Conservation (phyloP, 2,888 invertebrate genomes). For the Temnothorax ravouxi region DNA sequence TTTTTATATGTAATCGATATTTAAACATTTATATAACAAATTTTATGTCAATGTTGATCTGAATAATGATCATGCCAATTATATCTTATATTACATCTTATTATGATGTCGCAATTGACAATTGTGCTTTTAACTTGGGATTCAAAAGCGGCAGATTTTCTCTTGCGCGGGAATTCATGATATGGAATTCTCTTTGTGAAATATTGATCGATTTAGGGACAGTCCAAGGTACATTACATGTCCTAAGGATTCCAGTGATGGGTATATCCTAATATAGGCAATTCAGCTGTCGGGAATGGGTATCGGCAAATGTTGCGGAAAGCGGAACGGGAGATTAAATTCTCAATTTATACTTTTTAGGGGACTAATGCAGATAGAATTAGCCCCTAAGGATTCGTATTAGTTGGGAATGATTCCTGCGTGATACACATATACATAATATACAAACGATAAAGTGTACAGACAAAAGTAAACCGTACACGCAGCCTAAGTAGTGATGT, state of each 20-base stretch:
- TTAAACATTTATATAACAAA: background rate
- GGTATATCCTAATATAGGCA: background rate
- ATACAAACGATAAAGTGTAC: background rate
- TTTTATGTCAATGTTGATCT: background rate
- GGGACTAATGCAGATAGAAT: background rate
- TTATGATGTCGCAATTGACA: background rate
- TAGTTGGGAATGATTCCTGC: background rate
- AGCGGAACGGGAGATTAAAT: slow-evolving; percentile 35
- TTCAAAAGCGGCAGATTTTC: background rate
- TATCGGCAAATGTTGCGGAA: slow-evolving; percentile 14
- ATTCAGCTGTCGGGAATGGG: background rate
- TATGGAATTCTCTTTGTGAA: background rate
- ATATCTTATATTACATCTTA: background rate
- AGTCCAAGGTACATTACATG: background rate
- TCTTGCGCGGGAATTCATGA: background rate
- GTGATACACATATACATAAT: background rate
- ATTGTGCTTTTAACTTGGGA: background rate
- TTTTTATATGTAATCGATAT: background rate
- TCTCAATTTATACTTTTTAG: slow-evolving; percentile 31
- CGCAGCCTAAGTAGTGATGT: background rate
- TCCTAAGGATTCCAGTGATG: background rate
- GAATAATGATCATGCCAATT: background rate
- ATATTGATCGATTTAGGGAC: background rate
- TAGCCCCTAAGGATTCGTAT: background rate
- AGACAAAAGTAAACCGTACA: background rate